Evolutionary conservation across 2,113 vertebrate genomes (phyloP).

Genomic region (Rhabdornis inornatus): DNA sequence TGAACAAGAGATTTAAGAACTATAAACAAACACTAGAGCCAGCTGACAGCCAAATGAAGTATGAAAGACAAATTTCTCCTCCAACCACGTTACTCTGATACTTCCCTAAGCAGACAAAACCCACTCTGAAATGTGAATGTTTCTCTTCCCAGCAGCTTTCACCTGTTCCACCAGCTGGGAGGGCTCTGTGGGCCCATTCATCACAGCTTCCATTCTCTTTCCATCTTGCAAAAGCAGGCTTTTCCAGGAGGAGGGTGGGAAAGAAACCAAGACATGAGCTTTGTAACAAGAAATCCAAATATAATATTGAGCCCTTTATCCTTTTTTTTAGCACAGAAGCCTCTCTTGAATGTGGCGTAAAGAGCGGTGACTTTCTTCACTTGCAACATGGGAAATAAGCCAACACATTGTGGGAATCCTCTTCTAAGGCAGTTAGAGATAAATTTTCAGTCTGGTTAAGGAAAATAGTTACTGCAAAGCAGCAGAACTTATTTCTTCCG

Average conservation of each 20-base stretch:
- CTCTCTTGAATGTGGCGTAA: not conserved
- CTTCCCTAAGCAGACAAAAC: not conserved
- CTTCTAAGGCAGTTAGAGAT: not conserved
- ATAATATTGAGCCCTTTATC: not conserved
- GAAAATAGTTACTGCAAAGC: not conserved
- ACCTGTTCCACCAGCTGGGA: constrained; percentile 60
- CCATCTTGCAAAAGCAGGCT: not conserved
- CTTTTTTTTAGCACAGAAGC: not conserved
- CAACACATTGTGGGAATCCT: not conserved
- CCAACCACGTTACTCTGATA: not conserved
- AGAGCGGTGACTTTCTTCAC: not conserved
- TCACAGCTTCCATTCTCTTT: not conserved
- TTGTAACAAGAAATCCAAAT: not conserved
- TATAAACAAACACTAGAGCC: not conserved
- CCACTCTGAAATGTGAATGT: not conserved
- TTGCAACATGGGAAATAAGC: not conserved
- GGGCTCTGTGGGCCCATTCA: constrained; percentile 20
- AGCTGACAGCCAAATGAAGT: not conserved
- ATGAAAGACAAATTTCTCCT: not conserved
- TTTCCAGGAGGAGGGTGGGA: not conserved
- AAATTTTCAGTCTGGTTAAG: not conserved
- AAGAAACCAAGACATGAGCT: not conserved
- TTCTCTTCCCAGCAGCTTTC: not conserved
- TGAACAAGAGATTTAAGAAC: not conserved
- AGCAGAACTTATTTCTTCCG: not conserved